These are phyloP conservation scores for Cossypha niveicapilla DNA, from an alignment of 2,797 vertebrate species.

Conservation along the genomic window DNA sequence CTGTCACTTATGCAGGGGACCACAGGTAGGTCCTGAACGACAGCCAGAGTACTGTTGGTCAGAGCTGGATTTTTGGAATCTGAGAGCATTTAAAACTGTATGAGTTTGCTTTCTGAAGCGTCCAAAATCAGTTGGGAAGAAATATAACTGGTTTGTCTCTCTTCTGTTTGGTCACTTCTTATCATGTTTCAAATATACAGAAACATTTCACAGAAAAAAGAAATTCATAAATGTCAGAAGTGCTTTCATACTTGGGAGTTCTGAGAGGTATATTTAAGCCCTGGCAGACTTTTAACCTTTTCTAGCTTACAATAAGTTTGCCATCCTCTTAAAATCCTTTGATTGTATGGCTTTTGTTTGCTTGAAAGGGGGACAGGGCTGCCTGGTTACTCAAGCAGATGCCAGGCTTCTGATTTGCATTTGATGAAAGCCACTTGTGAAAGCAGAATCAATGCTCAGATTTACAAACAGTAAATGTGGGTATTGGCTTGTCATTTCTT, in stretches of 20 bases:
- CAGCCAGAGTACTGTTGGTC: background rate
- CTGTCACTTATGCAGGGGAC: background rate
- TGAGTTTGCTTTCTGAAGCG: background rate
- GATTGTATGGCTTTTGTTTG: constrained; percentile 67
- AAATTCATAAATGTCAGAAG: background rate
- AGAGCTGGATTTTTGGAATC: background rate
- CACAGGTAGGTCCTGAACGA: rapidly evolving
- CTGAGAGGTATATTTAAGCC: constrained; percentile 51
- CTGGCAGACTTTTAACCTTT: constrained; percentile 66
- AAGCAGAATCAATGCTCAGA: constrained; percentile 65
- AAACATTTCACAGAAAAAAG: background rate
- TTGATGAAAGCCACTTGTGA: constrained; percentile 68
- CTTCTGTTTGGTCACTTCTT: background rate
- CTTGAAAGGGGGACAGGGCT: constrained; percentile 63
- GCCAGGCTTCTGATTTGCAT: constrained; percentile 70
- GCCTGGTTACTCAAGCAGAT: constrained; percentile 69
- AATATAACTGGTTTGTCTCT: background rate
- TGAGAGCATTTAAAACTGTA: background rate
- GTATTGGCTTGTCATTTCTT: constrained; percentile 61
- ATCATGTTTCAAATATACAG: background rate
- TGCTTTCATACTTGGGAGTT: constrained; percentile 6
- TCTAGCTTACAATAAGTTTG: constrained; percentile 62
- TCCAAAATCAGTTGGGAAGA: background rate
- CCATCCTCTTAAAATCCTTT: constrained; percentile 57
- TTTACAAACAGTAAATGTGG: constrained; percentile 66